Evolutionary conservation across 2,113 vertebrate species (phyloP).

Genomic region (Isurus oxyrinchus): DNA sequence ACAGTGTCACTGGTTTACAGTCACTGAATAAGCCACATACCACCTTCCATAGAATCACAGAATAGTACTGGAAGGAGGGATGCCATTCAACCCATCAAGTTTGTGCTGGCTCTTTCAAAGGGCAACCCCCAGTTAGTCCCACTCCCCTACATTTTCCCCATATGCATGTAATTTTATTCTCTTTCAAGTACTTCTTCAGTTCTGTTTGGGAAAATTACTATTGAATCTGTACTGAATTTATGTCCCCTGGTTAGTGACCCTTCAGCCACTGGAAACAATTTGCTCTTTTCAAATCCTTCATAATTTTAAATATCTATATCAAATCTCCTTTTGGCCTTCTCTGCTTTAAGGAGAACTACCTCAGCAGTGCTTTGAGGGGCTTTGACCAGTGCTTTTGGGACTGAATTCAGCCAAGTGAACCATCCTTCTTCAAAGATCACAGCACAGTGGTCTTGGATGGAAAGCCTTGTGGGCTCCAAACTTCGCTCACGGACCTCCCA

Average conservation of each 20-base stretch:
- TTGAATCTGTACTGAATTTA: neutral
- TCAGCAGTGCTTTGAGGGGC: too few species aligned
- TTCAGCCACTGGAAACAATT: neutral
- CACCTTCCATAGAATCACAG: neutral
- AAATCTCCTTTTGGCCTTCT: neutral
- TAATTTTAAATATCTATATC: neutral
- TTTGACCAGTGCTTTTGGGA: neutral
- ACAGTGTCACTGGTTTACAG: neutral
- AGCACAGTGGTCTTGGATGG: neutral
- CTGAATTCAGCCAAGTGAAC: neutral
- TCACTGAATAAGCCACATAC: neutral
- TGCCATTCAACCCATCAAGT: too few species aligned
- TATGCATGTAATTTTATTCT: neutral
- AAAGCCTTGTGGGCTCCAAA: neutral
- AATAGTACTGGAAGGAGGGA: neutral
- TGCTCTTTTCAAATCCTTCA: neutral
- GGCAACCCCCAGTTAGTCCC: neutral
- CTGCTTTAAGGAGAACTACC: neutral
- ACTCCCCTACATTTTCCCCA: neutral
- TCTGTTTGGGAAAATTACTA: neutral
- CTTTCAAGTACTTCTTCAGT: neutral
- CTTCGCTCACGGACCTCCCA: neutral
- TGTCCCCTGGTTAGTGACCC: neutral
- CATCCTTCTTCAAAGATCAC: neutral
- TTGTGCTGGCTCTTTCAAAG: neutral